These are phyloP conservation scores for Phyllopteryx taeniolatus DNA, from an alignment of 2,113 vertebrate genomes.

Conservation along the genomic window DNA sequence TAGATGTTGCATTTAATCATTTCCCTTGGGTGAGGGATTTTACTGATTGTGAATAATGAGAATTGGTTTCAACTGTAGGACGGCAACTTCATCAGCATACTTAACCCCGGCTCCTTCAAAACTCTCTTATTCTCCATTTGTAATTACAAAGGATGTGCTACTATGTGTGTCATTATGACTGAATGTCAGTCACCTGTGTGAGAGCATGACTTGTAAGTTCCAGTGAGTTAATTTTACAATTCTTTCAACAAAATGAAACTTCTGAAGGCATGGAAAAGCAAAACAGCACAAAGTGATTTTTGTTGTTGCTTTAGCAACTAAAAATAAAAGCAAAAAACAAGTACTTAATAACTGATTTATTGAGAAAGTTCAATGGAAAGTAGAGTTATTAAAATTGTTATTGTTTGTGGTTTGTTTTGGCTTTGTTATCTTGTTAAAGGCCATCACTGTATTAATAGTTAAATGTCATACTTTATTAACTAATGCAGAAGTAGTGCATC, in stretches of 20 bases:
- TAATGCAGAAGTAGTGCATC: not conserved
- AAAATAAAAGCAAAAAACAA: not conserved
- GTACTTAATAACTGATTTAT: no score
- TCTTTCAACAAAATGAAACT: not conserved
- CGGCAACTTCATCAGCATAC: slow-evolving; percentile 25
- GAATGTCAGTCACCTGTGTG: slow-evolving; percentile 27
- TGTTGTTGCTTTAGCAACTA: not conserved
- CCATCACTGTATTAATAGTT: not conserved
- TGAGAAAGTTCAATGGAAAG: not conserved
- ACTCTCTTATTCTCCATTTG: slow-evolving; percentile 18
- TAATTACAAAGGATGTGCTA: slow-evolving; percentile 41
- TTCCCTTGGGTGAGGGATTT: slow-evolving; percentile 49
- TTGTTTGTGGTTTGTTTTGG: not conserved
- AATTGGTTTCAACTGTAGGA: slow-evolving; percentile 32
- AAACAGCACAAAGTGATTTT: not conserved
- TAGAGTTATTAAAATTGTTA: not conserved
- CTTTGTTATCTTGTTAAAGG: not conserved
- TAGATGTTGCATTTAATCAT: slow-evolving; percentile 58
- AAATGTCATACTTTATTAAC: not conserved
- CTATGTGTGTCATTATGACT: slow-evolving; percentile 20
- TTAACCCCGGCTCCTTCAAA: slow-evolving; percentile 45
- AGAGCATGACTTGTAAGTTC: not conserved
- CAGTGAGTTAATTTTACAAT: not conserved
- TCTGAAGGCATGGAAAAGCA: not conserved
- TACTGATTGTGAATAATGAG: slow-evolving; percentile 55